Conservation (phyloP, 2,113 vertebrate genomes). For the Stigmatopora nigra region DNA sequence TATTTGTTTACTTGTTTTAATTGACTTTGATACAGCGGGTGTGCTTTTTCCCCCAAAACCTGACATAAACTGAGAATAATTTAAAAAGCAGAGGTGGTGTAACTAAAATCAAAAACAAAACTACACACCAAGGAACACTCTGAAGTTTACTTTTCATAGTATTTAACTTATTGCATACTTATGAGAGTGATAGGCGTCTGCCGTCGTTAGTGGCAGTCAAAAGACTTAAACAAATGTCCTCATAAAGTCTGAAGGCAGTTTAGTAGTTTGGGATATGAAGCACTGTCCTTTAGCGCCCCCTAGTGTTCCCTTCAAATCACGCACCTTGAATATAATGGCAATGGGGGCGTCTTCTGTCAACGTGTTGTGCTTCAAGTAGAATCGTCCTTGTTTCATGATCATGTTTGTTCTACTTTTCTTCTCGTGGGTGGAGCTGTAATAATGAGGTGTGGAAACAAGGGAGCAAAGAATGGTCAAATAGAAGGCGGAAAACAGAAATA, state of each 20-base stretch:
- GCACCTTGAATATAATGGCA: conserved; percentile 95
- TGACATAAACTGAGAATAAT: neutral
- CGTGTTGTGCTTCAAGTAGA: conserved; percentile 94
- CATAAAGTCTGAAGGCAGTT: too few species aligned
- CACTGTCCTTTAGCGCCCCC: conserved; percentile 35
- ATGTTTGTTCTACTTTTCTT: conserved; percentile 98
- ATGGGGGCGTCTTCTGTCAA: conserved; percentile 96
- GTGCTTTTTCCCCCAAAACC: neutral
- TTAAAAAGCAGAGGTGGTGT: neutral
- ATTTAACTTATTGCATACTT: too few species aligned
- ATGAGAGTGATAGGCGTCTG: too few species aligned
- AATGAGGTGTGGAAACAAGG: conserved; percentile 15
- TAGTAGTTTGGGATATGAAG: neutral
- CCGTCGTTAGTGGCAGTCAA: too few species aligned
- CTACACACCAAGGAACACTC: too few species aligned
- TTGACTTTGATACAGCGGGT: neutral
- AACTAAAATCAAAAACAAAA: neutral
- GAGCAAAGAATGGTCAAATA: neutral
- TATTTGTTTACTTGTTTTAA: neutral
- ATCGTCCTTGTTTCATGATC: conserved; percentile 89
- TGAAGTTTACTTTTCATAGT: too few species aligned
- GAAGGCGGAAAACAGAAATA: neutral
- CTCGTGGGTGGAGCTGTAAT: conserved; percentile 89
- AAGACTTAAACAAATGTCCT: too few species aligned
- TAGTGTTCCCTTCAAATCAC: conserved; percentile 12